Evolutionary conservation across 2,797 vertebrate genomes (phyloP).

Genomic region (Spatula versicolor): DNA sequence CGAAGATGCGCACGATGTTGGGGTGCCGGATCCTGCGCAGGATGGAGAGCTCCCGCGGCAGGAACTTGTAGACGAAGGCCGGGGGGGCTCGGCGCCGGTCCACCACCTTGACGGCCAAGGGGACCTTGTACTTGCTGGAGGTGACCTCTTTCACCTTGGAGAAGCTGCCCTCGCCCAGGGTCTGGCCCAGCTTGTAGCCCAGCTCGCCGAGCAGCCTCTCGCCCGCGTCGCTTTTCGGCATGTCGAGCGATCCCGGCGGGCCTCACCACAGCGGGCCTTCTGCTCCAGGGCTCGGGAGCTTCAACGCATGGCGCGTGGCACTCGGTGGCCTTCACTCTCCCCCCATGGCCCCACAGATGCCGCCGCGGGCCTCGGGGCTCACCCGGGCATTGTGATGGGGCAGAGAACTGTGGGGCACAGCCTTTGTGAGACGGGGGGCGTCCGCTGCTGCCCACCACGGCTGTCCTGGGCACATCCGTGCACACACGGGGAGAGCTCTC

Average conservation of each 20-base stretch:
- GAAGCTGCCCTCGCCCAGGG: slow-evolving; percentile 81
- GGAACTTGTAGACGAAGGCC: slow-evolving; percentile 77
- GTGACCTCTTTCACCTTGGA: slow-evolving; percentile 82
- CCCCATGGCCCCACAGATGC: slow-evolving; percentile 29
- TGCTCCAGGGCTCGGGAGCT: slow-evolving; percentile 22
- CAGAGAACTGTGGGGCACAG: not conserved
- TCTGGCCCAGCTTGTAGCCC: slow-evolving; percentile 79
- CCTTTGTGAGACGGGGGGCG: not conserved
- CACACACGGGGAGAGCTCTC: rapidly evolving
- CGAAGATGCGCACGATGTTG: slow-evolving; percentile 78
- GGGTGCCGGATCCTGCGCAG: slow-evolving; percentile 77
- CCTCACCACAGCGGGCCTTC: slow-evolving; percentile 33
- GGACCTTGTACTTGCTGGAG: slow-evolving; percentile 77
- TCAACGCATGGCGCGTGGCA: slow-evolving; percentile 50
- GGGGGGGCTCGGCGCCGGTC: slow-evolving; percentile 72
- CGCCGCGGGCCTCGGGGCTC: not conserved
- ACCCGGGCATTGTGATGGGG: not conserved
- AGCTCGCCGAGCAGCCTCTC: slow-evolving; percentile 74
- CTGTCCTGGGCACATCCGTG: not conserved
- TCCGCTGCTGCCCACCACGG: rapidly evolving
- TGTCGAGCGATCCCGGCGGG: not conserved
- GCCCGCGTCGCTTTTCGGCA: slow-evolving; percentile 47
- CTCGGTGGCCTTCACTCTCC: slow-evolving; percentile 32
- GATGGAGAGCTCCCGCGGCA: slow-evolving; percentile 80
- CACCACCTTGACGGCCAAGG: slow-evolving; percentile 83